Base-by-base conservation (phyloP, 2,888 invertebrate genomes). In the Mesochorus sp. region DNA sequence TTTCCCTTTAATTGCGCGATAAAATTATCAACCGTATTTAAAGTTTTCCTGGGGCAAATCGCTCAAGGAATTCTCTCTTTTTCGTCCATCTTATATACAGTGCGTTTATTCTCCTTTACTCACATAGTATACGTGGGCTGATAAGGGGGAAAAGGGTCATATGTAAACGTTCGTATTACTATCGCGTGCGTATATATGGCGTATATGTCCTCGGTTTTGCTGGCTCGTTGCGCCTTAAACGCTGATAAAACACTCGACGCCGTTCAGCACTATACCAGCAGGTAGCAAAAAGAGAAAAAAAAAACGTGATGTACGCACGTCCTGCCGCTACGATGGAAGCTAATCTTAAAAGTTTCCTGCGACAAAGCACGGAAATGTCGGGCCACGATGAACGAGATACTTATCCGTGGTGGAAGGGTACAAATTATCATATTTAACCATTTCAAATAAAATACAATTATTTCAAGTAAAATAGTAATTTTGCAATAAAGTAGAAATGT, bases 111-210 rank as follows among this genome's bases (percentile, higher is more conserved):
- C n/a, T n/a, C n/a, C n/a, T n/a, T n/a, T n/a, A n/a, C 3, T 21
- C 28, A 44, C 61, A 19, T 31, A 5, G n/a, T 19, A 26, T 14
- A 14, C 19, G 67, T 19, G 10, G 14, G 19, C 12, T 34, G 73
- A 73, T 64, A 78, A 73, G 42, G 39, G 39, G 64, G n/a, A 72
- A 73, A 68, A 73, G 77, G 62, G 55, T 64, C 62, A 28, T 39
- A 57, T 39, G 68, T 64, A 49, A 62, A 73, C 42, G 53, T n/a
- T n/a, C 39, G 1, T 19, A 37, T n/a, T 3, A 21, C 21, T 68
- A 73, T 64, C 73, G 64, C 49, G 47, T n/a, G 47, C 57, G 47
- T 12, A 6, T 49, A 17, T 17, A 28, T 24, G 28, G n/a, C 26
- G 12, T n/a, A 3, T 28, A 44, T 14, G 26, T 28, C 1, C 14